Percentiles rank a stretch among this genome's conserved stretches.
Conservation (phyloP, 2,888 invertebrate species). For the Pristionchus maxplancki region DNA sequence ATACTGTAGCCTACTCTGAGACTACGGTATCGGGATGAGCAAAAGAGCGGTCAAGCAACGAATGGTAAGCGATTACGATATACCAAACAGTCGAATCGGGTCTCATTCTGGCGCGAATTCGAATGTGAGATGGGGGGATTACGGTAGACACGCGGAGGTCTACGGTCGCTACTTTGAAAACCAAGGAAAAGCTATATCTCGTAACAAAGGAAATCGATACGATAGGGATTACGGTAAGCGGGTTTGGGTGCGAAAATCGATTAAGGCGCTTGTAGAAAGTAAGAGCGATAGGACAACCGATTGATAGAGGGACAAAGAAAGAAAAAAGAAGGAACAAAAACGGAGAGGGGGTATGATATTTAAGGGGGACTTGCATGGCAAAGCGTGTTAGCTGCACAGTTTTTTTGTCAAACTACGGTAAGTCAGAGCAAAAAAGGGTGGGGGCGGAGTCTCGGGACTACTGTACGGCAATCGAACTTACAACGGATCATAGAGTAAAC, state of each 20-base stretch:
- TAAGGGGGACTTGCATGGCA: background rate
- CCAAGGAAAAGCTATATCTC: constrained; percentile 45
- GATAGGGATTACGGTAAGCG: constrained; percentile 10
- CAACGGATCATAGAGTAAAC: background rate
- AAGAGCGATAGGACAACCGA: background rate
- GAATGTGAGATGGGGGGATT: constrained; percentile 1
- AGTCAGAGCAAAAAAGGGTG: background rate
- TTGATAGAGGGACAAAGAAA: background rate
- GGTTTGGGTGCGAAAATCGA: background rate
- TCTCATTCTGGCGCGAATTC: constrained; percentile 44
- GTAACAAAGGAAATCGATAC: constrained; percentile 10
- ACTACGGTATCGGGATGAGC: constrained; percentile 17
- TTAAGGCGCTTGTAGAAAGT: constrained; percentile 28
- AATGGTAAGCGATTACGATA: constrained; percentile 28
- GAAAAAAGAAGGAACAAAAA: too few relatives aligned
- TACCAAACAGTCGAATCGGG: background rate
- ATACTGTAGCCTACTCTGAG: constrained; percentile 3
- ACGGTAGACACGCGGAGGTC: constrained; percentile 16
- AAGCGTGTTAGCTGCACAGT: constrained; percentile 22
- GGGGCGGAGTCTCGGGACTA: background rate
- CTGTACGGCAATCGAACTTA: background rate
- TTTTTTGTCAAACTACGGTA: too few relatives aligned
- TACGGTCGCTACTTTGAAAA: background rate
- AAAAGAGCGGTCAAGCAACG: constrained; percentile 31
- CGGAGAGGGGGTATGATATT: background rate